Percentiles rank a stretch among this genome's conserved stretches.
phyloP scores from a whole-genome alignment of 1,140 invertebrate genomes.

The Platorchestia sp. region DNA sequence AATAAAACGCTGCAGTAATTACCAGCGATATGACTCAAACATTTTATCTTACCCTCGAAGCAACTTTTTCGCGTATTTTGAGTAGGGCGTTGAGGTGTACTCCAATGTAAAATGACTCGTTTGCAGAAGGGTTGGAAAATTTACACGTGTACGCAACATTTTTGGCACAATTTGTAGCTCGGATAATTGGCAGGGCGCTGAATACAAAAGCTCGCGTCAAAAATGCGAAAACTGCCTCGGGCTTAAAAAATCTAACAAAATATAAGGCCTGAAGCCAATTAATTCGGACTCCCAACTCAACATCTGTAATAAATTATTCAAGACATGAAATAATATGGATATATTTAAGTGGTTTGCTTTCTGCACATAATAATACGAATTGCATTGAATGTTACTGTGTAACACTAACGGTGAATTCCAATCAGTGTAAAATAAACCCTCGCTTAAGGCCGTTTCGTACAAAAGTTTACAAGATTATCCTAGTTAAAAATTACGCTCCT shows the following conservation, averaged over 20 bases:
- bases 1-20: neutral
- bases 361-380: too few relatives aligned
- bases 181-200: neutral
- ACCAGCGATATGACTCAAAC: neutral
- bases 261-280: neutral
- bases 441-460: neutral
- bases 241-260: neutral
- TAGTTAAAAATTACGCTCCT: neutral
- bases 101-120: neutral
- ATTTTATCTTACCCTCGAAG: neutral
- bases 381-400: neutral
- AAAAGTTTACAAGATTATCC: neutral
- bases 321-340: neutral
- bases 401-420: neutral
- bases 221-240: neutral
- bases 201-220: neutral
- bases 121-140: neutral
- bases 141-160: neutral
- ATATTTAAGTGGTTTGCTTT: too few relatives aligned
- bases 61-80: neutral
- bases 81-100: neutral
- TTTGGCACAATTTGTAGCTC: neutral
- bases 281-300: neutral
- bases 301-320: neutral
- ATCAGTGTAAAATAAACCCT: neutral